Percentiles rank a stretch among this genome's conserved stretches.
Conservation (phyloP, 1,140 invertebrate genomes). For the Pseudomyrmex sp. region DNA sequence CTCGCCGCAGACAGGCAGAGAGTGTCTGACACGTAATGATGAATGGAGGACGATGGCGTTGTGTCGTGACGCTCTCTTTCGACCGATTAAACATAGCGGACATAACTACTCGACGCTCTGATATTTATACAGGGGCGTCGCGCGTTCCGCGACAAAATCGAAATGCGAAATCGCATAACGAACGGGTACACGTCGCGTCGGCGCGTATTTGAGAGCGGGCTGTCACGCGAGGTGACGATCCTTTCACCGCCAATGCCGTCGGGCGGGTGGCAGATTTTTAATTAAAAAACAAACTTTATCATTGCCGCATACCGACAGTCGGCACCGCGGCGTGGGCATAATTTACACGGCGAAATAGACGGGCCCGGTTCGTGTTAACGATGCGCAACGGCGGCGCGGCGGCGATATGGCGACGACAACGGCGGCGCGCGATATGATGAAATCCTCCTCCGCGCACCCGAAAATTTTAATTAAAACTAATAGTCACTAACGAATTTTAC, state of each 20-base stretch:
- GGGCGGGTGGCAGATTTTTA: constrained; percentile 66
- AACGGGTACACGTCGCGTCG: constrained; percentile 44
- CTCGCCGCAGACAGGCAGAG: not conserved
- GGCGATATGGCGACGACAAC: not conserved
- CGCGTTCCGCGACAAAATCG: constrained; percentile 50
- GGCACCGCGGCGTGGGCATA: constrained; percentile 50
- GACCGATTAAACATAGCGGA: constrained; percentile 56
- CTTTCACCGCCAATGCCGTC: constrained; percentile 52
- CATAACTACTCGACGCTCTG: constrained; percentile 42
- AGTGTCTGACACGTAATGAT: constrained; percentile 47
- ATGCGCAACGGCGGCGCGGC: constrained; percentile 8
- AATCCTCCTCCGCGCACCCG: constrained; percentile 28
- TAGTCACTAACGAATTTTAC: constrained; percentile 64
- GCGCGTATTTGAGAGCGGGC: constrained; percentile 51
- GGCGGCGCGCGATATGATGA: constrained; percentile 31
- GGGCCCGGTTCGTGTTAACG: constrained; percentile 39
- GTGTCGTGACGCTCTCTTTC: constrained; percentile 33
- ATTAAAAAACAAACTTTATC: constrained; percentile 72
- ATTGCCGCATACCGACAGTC: constrained; percentile 31
- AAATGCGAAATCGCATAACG: constrained; percentile 66
- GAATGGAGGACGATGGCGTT: constrained; percentile 29
- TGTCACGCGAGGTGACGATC: constrained; percentile 62
- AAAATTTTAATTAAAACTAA: constrained; percentile 74
- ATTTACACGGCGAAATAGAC: constrained; percentile 64
- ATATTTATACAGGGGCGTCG: constrained; percentile 58